These are phyloP conservation scores for Drosophila rubida DNA, from an alignment of 2,888 invertebrate species.

Conservation along the genomic window DNA sequence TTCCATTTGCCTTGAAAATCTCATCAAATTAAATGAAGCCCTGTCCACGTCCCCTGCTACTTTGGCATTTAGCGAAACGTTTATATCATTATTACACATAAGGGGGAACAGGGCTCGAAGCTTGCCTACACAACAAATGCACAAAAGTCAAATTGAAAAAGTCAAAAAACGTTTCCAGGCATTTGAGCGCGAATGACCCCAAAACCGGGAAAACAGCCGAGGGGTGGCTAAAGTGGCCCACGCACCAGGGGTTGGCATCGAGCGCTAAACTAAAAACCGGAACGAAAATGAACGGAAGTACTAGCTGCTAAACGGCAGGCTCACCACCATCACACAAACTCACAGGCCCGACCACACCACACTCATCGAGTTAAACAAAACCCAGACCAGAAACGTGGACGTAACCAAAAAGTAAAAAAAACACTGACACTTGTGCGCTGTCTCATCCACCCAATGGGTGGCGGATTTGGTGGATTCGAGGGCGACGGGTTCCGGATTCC, in stretches of 20 bases:
- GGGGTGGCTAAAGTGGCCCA: slow-evolving; percentile 58
- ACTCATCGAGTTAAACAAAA: neutral
- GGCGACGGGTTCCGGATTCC: neutral
- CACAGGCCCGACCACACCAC: slow-evolving; percentile 5
- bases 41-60: slow-evolving; percentile 14
- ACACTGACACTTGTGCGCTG: slow-evolving; percentile 26
- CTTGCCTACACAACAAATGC: slow-evolving; percentile 27
- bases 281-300: slow-evolving; percentile 70
- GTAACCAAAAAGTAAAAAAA: no score
- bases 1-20: slow-evolving; percentile 25
- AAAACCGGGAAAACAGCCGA: slow-evolving; percentile 22
- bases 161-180: slow-evolving; percentile 63
- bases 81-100: slow-evolving; percentile 82
- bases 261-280: slow-evolving; percentile 65
- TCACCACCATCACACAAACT: slow-evolving; percentile 45
- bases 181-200: slow-evolving; percentile 31
- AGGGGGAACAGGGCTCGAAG: slow-evolving; percentile 14
- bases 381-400: slow-evolving; percentile 1
- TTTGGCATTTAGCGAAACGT: slow-evolving; percentile 82
- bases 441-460: slow-evolving; percentile 23
- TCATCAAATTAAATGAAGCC: slow-evolving; percentile 70
- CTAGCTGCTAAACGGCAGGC: slow-evolving; percentile 47
- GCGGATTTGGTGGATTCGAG: neutral
- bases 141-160: slow-evolving; percentile 78
- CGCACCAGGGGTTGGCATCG: slow-evolving; percentile 45